Conservation (phyloP, 2,888 invertebrate species). For the Argyresthia goedartella region DNA sequence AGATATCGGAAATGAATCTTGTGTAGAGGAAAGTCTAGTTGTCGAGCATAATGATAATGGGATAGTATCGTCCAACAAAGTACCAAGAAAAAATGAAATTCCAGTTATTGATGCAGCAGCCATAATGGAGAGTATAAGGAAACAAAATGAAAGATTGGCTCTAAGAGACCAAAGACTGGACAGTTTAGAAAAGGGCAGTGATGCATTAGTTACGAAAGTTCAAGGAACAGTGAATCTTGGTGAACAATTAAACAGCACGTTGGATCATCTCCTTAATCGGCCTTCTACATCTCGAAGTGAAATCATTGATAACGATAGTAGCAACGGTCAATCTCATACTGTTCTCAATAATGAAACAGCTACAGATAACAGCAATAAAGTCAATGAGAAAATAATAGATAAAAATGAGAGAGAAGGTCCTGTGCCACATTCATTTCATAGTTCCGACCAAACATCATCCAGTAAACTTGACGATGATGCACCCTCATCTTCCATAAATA, state of each 20-base stretch:
- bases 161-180: slow-evolving; percentile 30
- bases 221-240: slow-evolving; percentile 21
- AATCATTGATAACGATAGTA: not conserved
- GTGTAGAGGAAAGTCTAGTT: slow-evolving; percentile 22
- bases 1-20: slow-evolving; percentile 40
- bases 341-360: not conserved
- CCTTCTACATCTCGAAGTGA: slow-evolving; percentile 19
- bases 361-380: not conserved
- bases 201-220: slow-evolving; percentile 21
- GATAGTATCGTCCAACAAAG: not conserved
- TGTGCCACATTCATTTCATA: too few species aligned
- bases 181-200: slow-evolving; percentile 24
- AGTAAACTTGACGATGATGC: not conserved
- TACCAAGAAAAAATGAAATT: not conserved
- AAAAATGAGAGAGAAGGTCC: too few species aligned
- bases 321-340: not conserved
- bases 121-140: slow-evolving; percentile 30
- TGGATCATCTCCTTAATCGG: slow-evolving; percentile 26
- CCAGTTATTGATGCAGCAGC: slow-evolving; percentile 22
- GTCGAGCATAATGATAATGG: not conserved
- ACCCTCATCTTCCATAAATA: not conserved
- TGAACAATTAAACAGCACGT: slow-evolving; percentile 22
- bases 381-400: not conserved
- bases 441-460: not conserved
- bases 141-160: slow-evolving; percentile 28